Percentiles rank a stretch among this genome's conserved stretches.
Evolutionary conservation across 2,113 vertebrate genomes (phyloP).

Genomic region (Alouatta palliata): DNA sequence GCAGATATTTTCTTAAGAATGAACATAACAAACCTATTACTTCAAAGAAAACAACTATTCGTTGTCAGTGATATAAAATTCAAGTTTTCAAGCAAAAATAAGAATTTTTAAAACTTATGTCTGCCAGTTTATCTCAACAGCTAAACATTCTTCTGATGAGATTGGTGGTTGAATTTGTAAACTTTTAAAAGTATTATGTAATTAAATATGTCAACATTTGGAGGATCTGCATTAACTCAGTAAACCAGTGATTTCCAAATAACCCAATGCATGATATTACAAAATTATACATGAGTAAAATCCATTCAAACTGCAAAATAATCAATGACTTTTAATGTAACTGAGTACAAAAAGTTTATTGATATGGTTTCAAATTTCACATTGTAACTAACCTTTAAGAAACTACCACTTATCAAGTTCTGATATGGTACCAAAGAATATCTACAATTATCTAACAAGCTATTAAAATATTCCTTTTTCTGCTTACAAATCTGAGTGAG

Average conservation of each 20-base stretch:
- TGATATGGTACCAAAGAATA: not conserved
- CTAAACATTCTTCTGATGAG: not conserved
- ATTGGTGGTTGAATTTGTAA: not conserved
- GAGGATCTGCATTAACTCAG: conserved; percentile 9
- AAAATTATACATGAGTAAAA: conserved; percentile 24
- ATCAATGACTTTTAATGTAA: conserved; percentile 10
- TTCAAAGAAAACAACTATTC: not conserved
- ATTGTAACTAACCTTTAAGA: not conserved
- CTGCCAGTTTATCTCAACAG: too few relatives aligned
- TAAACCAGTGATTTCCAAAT: conserved; percentile 38
- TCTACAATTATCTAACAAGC: not conserved
- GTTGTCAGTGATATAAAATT: conserved; percentile 24
- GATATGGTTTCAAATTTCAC: not conserved
- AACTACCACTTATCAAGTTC: not conserved
- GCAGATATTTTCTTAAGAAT: not conserved
- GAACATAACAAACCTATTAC: not conserved
- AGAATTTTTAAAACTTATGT: conserved; percentile 16
- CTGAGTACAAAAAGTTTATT: not conserved
- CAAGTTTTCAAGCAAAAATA: conserved; percentile 36
- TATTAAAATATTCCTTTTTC: not conserved
- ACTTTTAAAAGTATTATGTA: not conserved
- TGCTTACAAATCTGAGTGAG: not conserved
- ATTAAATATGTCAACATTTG: conserved; percentile 27
- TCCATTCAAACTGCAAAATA: not conserved
- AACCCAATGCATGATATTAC: not conserved